A percentile compares a stretch with the other conserved stretches of the same genome.
Conservation (phyloP, 2,113 vertebrate genomes). For the Lonchura striata region DNA sequence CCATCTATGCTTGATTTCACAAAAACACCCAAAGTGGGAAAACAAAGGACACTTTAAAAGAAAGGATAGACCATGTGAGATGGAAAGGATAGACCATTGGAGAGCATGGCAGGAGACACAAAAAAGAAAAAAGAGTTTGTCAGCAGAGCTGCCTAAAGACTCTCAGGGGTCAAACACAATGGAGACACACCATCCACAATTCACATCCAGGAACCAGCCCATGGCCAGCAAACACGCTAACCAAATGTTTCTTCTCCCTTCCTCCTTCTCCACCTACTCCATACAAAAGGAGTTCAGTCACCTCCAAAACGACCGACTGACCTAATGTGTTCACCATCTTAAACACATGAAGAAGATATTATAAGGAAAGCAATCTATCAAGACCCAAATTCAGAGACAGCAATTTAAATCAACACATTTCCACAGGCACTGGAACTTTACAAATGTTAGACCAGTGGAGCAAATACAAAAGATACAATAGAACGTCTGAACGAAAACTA, state of each 20-base stretch:
- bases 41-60: neutral
- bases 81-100: neutral
- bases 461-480: neutral
- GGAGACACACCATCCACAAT: neutral
- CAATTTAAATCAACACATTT: neutral
- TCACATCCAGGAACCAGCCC: neutral
- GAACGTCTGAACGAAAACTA: neutral
- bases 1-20: neutral
- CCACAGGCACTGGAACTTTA: neutral
- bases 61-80: neutral
- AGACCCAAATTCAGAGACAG: neutral
- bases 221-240: neutral
- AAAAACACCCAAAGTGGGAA: neutral
- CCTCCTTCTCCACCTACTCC: neutral
- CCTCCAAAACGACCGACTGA: fast-evolving
- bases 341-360: neutral
- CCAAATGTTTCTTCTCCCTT: neutral
- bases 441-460: neutral
- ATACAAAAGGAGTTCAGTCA: neutral
- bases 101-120: neutral
- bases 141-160: neutral
- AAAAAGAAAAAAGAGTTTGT: neutral
- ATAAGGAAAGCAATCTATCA: neutral
- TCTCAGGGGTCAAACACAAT: fast-evolving
- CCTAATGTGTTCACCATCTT: neutral